Base-by-base conservation (phyloP, 2,888 invertebrate genomes). In the Theretra japonica region DNA sequence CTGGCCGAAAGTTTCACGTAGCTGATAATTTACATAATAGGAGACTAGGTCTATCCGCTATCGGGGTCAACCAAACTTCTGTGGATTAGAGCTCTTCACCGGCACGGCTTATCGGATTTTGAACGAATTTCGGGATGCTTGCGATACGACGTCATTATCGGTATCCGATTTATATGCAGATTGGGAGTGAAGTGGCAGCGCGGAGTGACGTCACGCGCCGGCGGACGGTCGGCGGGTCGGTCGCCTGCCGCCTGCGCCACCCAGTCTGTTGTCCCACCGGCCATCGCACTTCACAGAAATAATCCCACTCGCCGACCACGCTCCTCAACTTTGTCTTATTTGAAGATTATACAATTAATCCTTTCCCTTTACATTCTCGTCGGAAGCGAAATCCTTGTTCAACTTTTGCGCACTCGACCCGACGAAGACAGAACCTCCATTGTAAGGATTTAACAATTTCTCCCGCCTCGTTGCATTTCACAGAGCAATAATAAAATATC, bases 131-230 rank as follows among this genome's bases (percentile, higher is more conserved):
- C 84, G 89, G 91, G 87, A 89, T 90, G 89, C 92, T 93, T 90
- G 89, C 89, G 90, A 91, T 90, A 86, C 89, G 89, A 90, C 90
- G 90, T 92, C 92, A 94, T 94, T 93, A 94, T 92, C 91, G 91
- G 90, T 92, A 93, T 92, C 91, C 94, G 93, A 95, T 95, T 94
- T 94, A 94, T 94, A 94, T 95, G 94, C 93, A 95, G 93, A 95
- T 94, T 92, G 87, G 81, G 80, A 88, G 86, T 88, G 88, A 88
- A 92, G 89, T 86, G 86, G 72, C 69, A 60, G 69, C 53, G 80
- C 77, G 79, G 80, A 78, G 80, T 80, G 84, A 84, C 78, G 83
- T 77, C 79, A 75, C 76, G 78, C 86, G 87, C 85, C 86, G 88
- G 84, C 82, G 74, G 73, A 71, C 70, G 69, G 70, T 72, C 73